Evolutionary conservation across 2,888 invertebrate genomes (phyloP).

Genomic region (Acronicta alni): DNA sequence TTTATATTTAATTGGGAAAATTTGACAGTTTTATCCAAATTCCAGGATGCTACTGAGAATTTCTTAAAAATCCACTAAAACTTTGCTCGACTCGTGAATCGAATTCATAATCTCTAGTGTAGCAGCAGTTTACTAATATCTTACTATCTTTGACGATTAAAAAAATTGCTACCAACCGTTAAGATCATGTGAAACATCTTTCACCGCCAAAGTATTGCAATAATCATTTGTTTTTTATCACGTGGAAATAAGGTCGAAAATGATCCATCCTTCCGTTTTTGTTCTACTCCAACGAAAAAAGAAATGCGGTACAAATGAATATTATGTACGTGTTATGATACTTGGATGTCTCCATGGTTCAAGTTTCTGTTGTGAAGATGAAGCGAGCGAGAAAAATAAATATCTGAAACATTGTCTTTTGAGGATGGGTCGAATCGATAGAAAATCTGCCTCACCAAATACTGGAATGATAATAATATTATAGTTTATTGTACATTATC

Average conservation of each 20-base stretch:
- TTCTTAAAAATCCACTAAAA: no score
- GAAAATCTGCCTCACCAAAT: no score
- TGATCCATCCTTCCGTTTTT: conserved; percentile 54
- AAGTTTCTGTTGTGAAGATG: conserved; percentile 10
- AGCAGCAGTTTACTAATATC: no score
- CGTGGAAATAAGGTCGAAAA: conserved; percentile 70
- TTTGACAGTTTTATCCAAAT: no score
- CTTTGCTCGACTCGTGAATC: no score
- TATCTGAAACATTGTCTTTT: neutral
- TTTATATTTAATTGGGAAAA: no score
- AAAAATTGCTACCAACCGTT: neutral
- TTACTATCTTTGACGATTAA: no score
- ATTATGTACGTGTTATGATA: conserved; percentile 58
- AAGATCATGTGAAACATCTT: conserved; percentile 36
- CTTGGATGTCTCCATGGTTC: conserved; percentile 8
- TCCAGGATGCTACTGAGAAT: no score
- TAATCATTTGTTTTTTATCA: conserved; percentile 76
- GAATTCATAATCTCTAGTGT: no score
- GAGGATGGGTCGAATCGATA: no score
- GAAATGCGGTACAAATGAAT: conserved; percentile 62
- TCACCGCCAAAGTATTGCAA: conserved; percentile 52
- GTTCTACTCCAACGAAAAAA: conserved; percentile 62
- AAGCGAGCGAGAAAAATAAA: neutral
- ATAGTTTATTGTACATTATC: no score
- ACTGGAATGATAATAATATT: no score